Base-by-base conservation (phyloP, 1,140 invertebrate genomes). In the Amphibalanus amphitrite region DNA sequence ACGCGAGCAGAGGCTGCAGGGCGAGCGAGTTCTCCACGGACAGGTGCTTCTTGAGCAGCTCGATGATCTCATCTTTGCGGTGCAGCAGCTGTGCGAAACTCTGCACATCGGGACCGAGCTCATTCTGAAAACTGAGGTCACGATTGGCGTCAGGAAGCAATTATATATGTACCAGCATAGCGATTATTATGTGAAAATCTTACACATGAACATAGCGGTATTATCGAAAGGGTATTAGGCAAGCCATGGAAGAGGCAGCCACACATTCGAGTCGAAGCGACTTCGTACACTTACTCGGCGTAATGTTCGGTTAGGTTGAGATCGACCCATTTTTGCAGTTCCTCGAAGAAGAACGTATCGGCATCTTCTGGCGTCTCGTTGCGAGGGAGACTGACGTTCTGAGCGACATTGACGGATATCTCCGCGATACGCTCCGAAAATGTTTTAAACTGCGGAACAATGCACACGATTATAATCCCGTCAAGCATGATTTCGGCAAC, bases 231-330 rank as follows among this genome's bases (percentile, higher is more conserved):
- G n/a, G n/a, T n/a, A n/a, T n/a, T n/a, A n/a, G n/a, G n/a, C n/a
- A n/a, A n/a, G n/a, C n/a, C n/a, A n/a, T n/a, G n/a, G n/a, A n/a
- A n/a, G n/a, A n/a, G n/a, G n/a, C n/a, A n/a, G n/a, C n/a, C n/a
- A n/a, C n/a, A n/a, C n/a, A n/a, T n/a, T n/a, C n/a, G n/a, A n/a
- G n/a, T n/a, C n/a, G n/a, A n/a, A n/a, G n/a, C n/a, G 64, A 23
- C 28, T 38, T 87, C 82, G n/a, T n/a, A 80, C 26, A 95, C 85
- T 78, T 86, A 91, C 28, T 84, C 81, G 69, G 84, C 84, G 81
- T 89, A 97, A 77, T 89, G 87, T 75, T 91, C 85, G 1, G 91
- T 90, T 71, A 90, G 84, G 81, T 95, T 93, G 28, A 94, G 82
- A 59, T 87, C 86, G 76, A 85, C 86, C 92, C 92, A 95, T 84